Base-by-base conservation (phyloP, 1,140 invertebrate genomes). In the Dreissena polymorpha region DNA sequence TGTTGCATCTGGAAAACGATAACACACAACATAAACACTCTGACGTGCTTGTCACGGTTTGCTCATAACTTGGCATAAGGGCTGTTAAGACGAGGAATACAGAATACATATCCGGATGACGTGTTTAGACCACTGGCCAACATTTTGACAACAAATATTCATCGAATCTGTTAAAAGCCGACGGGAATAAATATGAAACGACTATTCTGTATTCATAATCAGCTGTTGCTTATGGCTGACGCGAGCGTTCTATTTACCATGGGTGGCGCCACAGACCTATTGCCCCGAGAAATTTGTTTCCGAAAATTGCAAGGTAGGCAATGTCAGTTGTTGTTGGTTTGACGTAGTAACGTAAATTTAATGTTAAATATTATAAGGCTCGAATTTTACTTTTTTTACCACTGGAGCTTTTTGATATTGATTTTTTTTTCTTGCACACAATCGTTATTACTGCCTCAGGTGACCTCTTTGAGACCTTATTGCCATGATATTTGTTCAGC, bases 241-340 rank as follows among this genome's bases (percentile, higher is more conserved):
- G 21, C n/a, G 75, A 1, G 86, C 85, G 7, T 99, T 99, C 94
- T 99, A 99, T 94, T 94, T 99, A 89, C 98, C 98, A 55, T 98
- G 98, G 72, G 93, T 99, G 86, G 97, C 98, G 65, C 98, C 98
- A 53, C 97, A 98, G 5, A 98, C 98, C 92, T 99, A 97, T 93
- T 99, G 98, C 91, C 96, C 95, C 93, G 93, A 94, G 64, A 80
- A 75, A 64, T 57, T 5, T 39, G 39, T 39, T 39, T 39, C 18
- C 14, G 92, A 94, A 77, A 95, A 95, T 64, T 98, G 97, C 94
- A 96, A 97, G 95, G 97, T 98, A 94, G 51, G 29, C 18, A 16
- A 10, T 39, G 57, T 60, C 21, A 23, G 21, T 3, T n/a, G 3
- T 60, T 2, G 57, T n/a, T 23, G 57, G 2, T 18, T 18, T 60